phyloP scores from a whole-genome alignment of 2,888 invertebrate genomes.

The Serrognathus titanus region DNA sequence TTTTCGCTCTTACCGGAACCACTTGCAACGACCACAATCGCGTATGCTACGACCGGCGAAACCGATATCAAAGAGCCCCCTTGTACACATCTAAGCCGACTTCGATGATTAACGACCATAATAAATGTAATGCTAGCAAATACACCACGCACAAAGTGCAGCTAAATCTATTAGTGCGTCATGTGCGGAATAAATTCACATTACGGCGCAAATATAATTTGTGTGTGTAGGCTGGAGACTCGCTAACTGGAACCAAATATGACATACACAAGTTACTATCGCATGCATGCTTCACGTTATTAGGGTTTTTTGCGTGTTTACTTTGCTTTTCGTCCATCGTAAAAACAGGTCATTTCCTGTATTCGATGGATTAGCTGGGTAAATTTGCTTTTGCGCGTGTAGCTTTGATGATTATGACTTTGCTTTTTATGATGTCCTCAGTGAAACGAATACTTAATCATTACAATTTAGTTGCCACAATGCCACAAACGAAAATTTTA shows the following conservation, averaged over 20 bases:
- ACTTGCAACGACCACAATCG: not conserved
- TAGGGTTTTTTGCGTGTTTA: too few relatives aligned
- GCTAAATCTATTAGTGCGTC: constrained; percentile 4
- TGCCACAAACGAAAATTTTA: too few relatives aligned
- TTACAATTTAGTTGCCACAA: too few relatives aligned
- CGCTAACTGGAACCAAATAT: not conserved
- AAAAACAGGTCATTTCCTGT: too few relatives aligned
- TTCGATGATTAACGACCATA: constrained; percentile 6
- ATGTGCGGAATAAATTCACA: constrained; percentile 4
- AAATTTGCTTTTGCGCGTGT: too few relatives aligned
- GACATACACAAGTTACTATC: not conserved
- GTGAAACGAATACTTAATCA: too few relatives aligned
- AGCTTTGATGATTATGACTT: too few relatives aligned
- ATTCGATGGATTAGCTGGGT: too few relatives aligned
- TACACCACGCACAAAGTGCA: constrained; percentile 5
- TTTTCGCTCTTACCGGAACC: not conserved
- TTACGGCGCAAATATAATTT: constrained; percentile 1
- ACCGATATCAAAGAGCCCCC: not conserved
- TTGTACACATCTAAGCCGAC: not conserved
- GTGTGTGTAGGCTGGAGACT: not conserved
- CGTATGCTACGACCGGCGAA: not conserved
- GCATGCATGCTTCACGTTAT: too few relatives aligned
- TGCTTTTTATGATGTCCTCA: too few relatives aligned
- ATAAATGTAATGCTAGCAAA: constrained; percentile 7
- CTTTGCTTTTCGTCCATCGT: too few relatives aligned